phyloP scores from a whole-genome alignment of 2,888 invertebrate genomes.

The Leptinotarsa peninsularis region DNA sequence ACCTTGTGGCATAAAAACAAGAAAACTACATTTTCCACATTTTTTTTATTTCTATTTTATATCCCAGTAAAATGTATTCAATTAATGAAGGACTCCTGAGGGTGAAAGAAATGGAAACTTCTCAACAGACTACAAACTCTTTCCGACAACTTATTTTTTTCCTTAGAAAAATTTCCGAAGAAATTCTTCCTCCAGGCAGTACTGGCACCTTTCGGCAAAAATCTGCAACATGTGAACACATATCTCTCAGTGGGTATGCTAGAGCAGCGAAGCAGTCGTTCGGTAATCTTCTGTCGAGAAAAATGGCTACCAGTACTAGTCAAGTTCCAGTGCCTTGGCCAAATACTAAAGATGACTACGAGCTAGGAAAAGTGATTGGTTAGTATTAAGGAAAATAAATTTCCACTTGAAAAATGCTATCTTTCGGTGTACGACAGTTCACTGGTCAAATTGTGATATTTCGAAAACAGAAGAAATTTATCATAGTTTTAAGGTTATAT shows the following conservation, averaged over 20 bases:
- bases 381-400: constrained; percentile 64
- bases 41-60: too few species aligned
- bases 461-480: constrained; percentile 17
- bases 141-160: constrained; percentile 24
- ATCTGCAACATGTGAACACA: constrained; percentile 68
- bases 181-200: constrained; percentile 72
- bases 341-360: constrained; percentile 92
- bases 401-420: constrained; percentile 36
- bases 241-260: constrained; percentile 63
- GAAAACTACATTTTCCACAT: too few species aligned
- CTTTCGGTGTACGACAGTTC: constrained; percentile 22
- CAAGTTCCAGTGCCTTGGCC: constrained; percentile 78
- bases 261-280: constrained; percentile 65
- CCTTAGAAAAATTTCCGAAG: constrained; percentile 73
- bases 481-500: constrained; percentile 59
- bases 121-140: not conserved
- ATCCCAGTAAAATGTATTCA: too few species aligned
- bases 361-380: constrained; percentile 94
- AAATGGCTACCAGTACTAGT: constrained; percentile 72
- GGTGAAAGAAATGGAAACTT: too few species aligned
- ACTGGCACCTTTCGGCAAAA: constrained; percentile 73
- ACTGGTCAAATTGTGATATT: constrained; percentile 33
- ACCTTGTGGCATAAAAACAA: too few species aligned
- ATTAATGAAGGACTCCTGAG: too few species aligned
- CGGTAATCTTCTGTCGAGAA: constrained; percentile 71